Percentiles rank a stretch among this genome's conserved stretches.
These are phyloP conservation scores for Aurelia aurita complex sp. Pacific DNA, from an alignment of 30 jellyfish, hydroid and myxozoan genomes.

Conservation along the genomic window DNA sequence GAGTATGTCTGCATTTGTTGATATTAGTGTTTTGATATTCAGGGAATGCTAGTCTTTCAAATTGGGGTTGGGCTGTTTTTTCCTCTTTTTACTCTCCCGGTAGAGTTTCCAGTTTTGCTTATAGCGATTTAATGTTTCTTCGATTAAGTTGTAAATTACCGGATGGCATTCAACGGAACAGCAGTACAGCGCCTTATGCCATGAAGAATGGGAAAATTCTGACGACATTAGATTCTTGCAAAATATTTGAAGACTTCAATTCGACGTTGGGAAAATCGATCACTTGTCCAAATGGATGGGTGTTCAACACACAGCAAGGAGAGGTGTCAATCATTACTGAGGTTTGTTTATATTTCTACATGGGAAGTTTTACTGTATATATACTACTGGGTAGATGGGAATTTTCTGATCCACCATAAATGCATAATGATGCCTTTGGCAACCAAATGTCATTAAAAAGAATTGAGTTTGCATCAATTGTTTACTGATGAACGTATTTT, in stretches of 20 bases:
- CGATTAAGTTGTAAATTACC: slow-evolving; percentile 77
- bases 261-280: slow-evolving; percentile 44
- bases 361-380: too few species aligned
- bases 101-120: background rate
- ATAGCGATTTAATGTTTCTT: background rate
- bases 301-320: slow-evolving; percentile 52
- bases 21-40: too few species aligned
- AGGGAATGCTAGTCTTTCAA: too few species aligned
- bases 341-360: slow-evolving; percentile 18
- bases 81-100: too few species aligned
- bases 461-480: too few species aligned
- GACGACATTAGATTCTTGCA: slow-evolving; percentile 56
- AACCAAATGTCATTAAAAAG: too few species aligned
- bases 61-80: too few species aligned
- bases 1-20: too few species aligned
- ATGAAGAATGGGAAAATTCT: slow-evolving; percentile 68
- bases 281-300: slow-evolving; percentile 91
- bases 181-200: slow-evolving; percentile 58
- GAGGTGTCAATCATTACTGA: slow-evolving; percentile 78
- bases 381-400: too few species aligned
- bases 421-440: too few species aligned
- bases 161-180: slow-evolving; percentile 41
- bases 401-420: too few species aligned
- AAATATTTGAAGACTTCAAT: slow-evolving; percentile 50
- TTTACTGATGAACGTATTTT: too few species aligned